A percentile compares a stretch with the other conserved stretches of the same genome.
Conservation (phyloP, 2,113 vertebrate genomes). For the Odocoileus virginianus region DNA sequence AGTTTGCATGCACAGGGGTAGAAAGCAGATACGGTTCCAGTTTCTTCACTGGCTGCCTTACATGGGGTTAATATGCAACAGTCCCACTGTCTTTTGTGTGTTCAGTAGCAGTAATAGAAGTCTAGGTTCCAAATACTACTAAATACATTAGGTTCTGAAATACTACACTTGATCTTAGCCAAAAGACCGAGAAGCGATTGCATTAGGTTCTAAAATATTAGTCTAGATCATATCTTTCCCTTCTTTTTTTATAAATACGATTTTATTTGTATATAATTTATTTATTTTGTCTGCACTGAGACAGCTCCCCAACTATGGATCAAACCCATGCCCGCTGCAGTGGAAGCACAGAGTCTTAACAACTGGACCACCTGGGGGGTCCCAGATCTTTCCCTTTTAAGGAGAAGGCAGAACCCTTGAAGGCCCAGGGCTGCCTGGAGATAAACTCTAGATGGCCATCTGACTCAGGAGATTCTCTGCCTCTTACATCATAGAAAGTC, state of each 20-base stretch:
- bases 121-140: background rate
- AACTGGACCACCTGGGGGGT: background rate
- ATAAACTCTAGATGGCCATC: no score
- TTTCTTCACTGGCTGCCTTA: rapidly evolving
- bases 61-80: rapidly evolving
- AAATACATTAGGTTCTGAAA: background rate
- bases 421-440: background rate
- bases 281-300: background rate
- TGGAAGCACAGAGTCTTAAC: background rate
- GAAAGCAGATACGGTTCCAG: rapidly evolving
- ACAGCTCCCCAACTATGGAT: background rate
- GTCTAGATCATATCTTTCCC: background rate
- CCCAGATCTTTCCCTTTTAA: background rate
- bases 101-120: background rate
- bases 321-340: background rate
- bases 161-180: no score
- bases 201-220: background rate
- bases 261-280: background rate
- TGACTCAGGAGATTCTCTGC: background rate
- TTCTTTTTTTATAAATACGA: background rate
- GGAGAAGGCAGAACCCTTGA: background rate
- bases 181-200: no score
- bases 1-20: rapidly evolving
- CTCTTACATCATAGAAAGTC: background rate
- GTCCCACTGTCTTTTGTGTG: background rate